phyloP scores from a whole-genome alignment of 2,888 invertebrate species.

The Callinectes sapidus region DNA sequence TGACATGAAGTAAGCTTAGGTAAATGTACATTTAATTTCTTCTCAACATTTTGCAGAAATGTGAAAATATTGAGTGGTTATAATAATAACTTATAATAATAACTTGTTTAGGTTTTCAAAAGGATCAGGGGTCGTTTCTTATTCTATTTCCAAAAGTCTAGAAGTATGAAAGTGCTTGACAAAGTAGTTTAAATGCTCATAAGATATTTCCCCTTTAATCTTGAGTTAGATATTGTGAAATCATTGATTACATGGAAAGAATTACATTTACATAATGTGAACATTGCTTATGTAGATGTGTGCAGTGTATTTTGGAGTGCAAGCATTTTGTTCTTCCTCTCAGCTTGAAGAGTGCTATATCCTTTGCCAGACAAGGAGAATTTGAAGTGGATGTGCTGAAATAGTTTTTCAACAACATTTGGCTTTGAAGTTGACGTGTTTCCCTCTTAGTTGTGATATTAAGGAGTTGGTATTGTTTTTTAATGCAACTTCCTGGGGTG shows the following conservation, averaged over 20 bases:
- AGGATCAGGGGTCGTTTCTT: background rate
- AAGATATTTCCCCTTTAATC: background rate
- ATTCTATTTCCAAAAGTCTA: background rate
- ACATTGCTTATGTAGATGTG: background rate
- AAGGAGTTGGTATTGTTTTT: background rate
- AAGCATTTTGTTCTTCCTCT: background rate
- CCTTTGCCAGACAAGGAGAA: background rate
- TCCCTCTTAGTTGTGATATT: background rate
- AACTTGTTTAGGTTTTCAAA: background rate
- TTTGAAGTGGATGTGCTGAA: background rate
- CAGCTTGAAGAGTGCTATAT: background rate
- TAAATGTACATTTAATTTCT: background rate
- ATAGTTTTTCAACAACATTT: background rate
- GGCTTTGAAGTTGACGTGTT: background rate
- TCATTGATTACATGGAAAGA: background rate
- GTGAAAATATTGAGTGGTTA: background rate
- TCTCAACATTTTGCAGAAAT: background rate
- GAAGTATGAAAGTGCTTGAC: background rate
- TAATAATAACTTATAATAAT: background rate
- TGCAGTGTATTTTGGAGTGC: background rate
- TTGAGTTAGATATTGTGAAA: background rate
- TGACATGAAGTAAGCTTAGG: background rate
- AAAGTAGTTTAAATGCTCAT: background rate
- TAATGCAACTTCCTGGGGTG: background rate
- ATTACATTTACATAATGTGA: background rate